Evolutionary conservation across 2,797 vertebrate genomes (phyloP).

Genomic region (Hyperoplus lanceolatus): DNA sequence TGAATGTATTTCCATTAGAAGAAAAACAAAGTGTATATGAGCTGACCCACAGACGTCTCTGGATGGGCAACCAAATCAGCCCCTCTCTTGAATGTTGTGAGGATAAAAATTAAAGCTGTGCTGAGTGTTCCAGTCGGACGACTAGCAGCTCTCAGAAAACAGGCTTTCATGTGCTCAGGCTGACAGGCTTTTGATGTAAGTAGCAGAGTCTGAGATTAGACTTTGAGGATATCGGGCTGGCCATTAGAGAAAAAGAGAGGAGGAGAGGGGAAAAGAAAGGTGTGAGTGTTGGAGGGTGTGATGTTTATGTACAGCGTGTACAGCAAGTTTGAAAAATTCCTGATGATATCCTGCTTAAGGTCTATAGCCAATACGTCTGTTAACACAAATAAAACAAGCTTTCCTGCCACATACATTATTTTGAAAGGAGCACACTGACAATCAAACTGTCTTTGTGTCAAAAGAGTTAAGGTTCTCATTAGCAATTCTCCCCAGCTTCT

Average conservation of each 20-base stretch:
- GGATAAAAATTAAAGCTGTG: conserved; percentile 67
- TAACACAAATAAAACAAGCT: not conserved
- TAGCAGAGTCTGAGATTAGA: conserved; percentile 68
- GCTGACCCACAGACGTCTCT: conserved; percentile 52
- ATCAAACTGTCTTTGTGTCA: conserved; percentile 26
- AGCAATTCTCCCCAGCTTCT: conserved; percentile 26
- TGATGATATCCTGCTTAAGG: conserved; percentile 22
- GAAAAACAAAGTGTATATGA: conserved; percentile 59
- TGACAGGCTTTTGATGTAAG: conserved; percentile 83
- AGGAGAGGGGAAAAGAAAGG: conserved; percentile 41
- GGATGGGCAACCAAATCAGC: conserved; percentile 38
- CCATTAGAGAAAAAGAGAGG: conserved; percentile 55
- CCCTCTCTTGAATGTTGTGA: conserved; percentile 50
- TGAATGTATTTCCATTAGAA: conserved; percentile 72
- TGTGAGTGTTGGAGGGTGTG: conserved; percentile 4
- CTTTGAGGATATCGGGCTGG: conserved; percentile 60
- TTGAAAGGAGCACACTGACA: not conserved
- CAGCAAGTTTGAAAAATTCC: conserved; percentile 17
- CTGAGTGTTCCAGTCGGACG: conserved; percentile 62
- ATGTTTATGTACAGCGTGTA: conserved; percentile 34
- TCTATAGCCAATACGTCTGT: conserved; percentile 1
- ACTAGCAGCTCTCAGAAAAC: conserved; percentile 65
- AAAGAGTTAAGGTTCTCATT: conserved; percentile 33
- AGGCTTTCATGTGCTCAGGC: conserved; percentile 78
- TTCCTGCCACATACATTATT: not conserved